These are phyloP conservation scores for Benitochromis conjunctus DNA, from an alignment of 2,113 vertebrate species.

Conservation along the genomic window DNA sequence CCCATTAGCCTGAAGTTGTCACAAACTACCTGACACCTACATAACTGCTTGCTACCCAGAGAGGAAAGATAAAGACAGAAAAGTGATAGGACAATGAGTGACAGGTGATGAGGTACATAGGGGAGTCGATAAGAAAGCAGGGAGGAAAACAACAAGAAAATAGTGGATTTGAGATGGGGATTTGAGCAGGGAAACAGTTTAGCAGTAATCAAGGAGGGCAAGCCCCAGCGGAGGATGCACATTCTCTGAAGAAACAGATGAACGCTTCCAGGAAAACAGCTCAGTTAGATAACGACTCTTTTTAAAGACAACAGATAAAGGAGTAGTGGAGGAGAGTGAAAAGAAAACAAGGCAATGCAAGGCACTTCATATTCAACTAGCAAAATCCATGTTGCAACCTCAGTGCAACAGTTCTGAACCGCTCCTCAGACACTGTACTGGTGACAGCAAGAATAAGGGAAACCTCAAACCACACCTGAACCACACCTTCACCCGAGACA, in stretches of 20 bases:
- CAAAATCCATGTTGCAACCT: neutral
- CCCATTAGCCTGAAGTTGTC: slow-evolving; percentile 25
- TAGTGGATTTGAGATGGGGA: neutral
- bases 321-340: neutral
- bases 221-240: slow-evolving; percentile 19
- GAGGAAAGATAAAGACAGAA: neutral
- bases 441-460: slow-evolving; percentile 5
- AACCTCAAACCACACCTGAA: neutral
- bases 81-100: neutral
- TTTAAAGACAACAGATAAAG: neutral
- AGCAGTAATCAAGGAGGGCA: slow-evolving; percentile 40
- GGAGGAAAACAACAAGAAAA: slow-evolving; percentile 10
- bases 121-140: neutral
- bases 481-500: neutral
- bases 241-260: slow-evolving; percentile 10
- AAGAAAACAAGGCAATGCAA: neutral
- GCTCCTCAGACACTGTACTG: neutral
- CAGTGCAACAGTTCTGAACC: slow-evolving; percentile 5
- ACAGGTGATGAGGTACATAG: neutral
- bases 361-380: neutral
- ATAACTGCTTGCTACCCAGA: neutral
- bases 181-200: slow-evolving; percentile 16
- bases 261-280: slow-evolving; percentile 40
- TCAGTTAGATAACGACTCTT: slow-evolving; percentile 8
- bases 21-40: neutral